Evolutionary conservation across 2,888 invertebrate genomes (phyloP).

Genomic region (Podabrus alpinus): DNA sequence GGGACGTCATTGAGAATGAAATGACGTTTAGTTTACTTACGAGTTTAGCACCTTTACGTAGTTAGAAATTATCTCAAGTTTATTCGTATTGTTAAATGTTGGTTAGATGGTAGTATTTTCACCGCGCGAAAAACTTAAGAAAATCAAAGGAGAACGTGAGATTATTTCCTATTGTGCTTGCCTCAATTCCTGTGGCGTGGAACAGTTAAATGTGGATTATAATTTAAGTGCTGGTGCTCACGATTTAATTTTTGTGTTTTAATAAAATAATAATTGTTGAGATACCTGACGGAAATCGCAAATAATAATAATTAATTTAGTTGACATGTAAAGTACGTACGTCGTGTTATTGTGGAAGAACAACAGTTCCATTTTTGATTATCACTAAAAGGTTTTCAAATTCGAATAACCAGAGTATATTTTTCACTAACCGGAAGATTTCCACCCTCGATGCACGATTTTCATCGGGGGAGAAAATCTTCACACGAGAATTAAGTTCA

Average conservation of each 20-base stretch:
- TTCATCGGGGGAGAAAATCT: neutral
- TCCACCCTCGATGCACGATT: neutral
- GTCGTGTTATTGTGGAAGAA: neutral
- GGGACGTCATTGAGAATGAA: slow-evolving; percentile 25
- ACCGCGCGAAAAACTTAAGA: neutral
- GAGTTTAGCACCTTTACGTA: slow-evolving; percentile 14
- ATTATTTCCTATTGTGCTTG: slow-evolving; percentile 1
- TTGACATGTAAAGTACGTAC: neutral
- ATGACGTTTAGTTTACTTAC: slow-evolving; percentile 20
- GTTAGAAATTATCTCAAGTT: slow-evolving; percentile 1
- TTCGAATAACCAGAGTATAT: neutral
- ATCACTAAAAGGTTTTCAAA: neutral
- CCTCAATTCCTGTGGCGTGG: neutral
- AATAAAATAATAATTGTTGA: neutral
- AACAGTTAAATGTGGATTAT: slow-evolving; percentile 7
- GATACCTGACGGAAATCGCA: neutral
- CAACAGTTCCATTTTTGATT: neutral
- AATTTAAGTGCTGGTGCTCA: neutral
- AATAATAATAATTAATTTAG: neutral
- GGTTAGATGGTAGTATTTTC: neutral
- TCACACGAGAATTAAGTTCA: neutral
- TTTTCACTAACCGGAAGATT: neutral
- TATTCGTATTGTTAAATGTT: neutral
- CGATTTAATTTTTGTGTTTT: neutral
- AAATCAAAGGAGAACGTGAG: slow-evolving; percentile 9